Evolutionary conservation across 2,888 invertebrate species (phyloP), one percentile per base, ranked within the genome.

Genomic region (Sminthurinus aureus): DNA sequence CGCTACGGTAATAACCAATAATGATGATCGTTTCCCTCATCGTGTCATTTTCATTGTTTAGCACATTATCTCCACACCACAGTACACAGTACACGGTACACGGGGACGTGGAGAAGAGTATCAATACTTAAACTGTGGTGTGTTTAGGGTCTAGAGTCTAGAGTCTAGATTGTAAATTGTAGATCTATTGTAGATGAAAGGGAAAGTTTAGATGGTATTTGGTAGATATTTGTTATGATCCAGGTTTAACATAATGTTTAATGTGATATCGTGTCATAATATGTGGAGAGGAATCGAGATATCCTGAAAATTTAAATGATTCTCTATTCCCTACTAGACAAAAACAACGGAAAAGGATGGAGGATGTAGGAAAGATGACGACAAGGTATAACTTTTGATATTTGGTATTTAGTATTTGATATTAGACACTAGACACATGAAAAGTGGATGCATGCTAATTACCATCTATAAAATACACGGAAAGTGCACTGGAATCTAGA

Each of bases 361-460:
- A 38, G 38, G 38, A 38, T 38, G 38, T 1, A 38, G 38, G 38
- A 38, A 4, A 6, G 38, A 38, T 1, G 38, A 38, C 38, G 38
- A 38, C 38, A 38, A 38, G 38, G 38, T 4, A 38, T 38, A 38
- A 38, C 38, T 38, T 38, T 38, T 20, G 26, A 81, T 24, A 22
- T 38, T 52, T 74, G n/a, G n/a, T n/a, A n/a, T n/a, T n/a, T n/a
- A n/a, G n/a, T n/a, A 74, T 74, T 81, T 15, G 73, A 71, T 38
- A 38, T 52, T 26, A 4, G 24, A 73, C 11, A 81, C 75, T 77
- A 71, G 71, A 75, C 83, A 83, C 84, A 78, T 80, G 85, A 83
- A 80, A 86, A 81, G 77, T 84, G 75, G 81, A 85, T 84, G 84
- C 83, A 86, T 84, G 85, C 86, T 86, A 86, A 86, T 86, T 85